phyloP scores from a whole-genome alignment of 2,888 invertebrate species.

The Artemia sinica region DNA sequence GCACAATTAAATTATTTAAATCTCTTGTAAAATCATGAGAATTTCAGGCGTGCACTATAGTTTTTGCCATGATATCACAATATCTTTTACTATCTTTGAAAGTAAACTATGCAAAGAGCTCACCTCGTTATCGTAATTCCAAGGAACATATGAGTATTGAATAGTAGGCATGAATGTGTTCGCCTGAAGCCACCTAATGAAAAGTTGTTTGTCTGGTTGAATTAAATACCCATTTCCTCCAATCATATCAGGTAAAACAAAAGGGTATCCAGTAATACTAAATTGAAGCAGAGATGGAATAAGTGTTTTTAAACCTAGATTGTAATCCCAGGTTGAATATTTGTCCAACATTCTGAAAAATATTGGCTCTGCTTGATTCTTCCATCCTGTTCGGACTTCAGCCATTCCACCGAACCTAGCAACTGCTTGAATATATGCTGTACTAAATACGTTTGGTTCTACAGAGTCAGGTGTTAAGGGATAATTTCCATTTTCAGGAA shows the following conservation, averaged over 20 bases:
- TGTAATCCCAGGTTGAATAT: slow-evolving; percentile 43
- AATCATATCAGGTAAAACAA: slow-evolving; percentile 61
- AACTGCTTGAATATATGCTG: slow-evolving; percentile 27
- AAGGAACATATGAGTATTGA: slow-evolving; percentile 62
- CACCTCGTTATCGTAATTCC: slow-evolving; percentile 49
- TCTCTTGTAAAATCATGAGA: no score
- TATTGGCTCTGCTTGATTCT: slow-evolving; percentile 49
- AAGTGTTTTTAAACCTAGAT: slow-evolving; percentile 51
- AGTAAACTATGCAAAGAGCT: not conserved
- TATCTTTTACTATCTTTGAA: no score
- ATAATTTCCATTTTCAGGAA: slow-evolving; percentile 34
- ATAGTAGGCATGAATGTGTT: slow-evolving; percentile 57
- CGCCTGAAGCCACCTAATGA: slow-evolving; percentile 59
- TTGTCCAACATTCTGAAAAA: slow-evolving; percentile 63
- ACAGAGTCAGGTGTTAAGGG: slow-evolving; percentile 26
- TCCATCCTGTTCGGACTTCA: slow-evolving; percentile 52
- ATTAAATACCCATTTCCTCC: slow-evolving; percentile 38
- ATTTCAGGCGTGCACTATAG: no score
- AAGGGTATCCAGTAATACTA: slow-evolving; percentile 46
- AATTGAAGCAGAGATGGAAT: slow-evolving; percentile 51
- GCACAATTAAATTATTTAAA: no score
- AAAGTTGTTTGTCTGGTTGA: slow-evolving; percentile 34
- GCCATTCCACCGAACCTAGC: slow-evolving; percentile 38
- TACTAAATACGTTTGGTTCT: slow-evolving; percentile 21
- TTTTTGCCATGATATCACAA: no score